Evolutionary conservation across 2,888 invertebrate species (phyloP).

Genomic region (Deilephila elpenor): DNA sequence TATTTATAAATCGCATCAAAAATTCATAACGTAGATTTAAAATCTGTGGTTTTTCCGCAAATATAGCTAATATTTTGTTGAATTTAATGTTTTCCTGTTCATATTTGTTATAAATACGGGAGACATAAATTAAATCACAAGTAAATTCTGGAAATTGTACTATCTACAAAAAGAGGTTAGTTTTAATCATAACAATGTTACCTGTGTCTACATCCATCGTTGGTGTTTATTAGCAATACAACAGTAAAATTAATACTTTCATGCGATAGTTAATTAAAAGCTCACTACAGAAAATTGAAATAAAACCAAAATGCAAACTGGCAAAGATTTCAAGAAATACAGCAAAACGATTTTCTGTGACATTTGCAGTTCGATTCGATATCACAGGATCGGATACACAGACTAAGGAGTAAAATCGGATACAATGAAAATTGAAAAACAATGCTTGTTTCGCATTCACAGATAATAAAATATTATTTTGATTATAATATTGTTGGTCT

Average conservation of each 20-base stretch:
- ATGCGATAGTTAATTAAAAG: neutral
- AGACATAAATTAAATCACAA: slow-evolving; percentile 19
- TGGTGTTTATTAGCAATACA: slow-evolving; percentile 19
- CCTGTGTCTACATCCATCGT: slow-evolving; percentile 76
- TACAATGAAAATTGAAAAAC: neutral
- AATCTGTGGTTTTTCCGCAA: neutral
- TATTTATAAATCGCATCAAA: neutral
- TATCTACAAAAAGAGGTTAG: slow-evolving; percentile 48
- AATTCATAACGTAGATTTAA: neutral
- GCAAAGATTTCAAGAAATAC: slow-evolving; percentile 3
- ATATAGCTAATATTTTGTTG: neutral
- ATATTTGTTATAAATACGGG: neutral
- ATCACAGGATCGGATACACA: too few species aligned
- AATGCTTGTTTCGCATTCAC: neutral
- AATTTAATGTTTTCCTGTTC: neutral
- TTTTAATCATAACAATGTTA: slow-evolving; percentile 46
- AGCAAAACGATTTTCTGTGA: slow-evolving; percentile 2
- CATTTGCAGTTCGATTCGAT: neutral
- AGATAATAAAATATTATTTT: neutral
- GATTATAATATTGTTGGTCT: too few species aligned
- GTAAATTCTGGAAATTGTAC: slow-evolving; percentile 31
- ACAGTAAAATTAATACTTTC: neutral
- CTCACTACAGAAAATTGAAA: neutral
- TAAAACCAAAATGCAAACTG: neutral
- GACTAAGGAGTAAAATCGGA: too few species aligned